Evolutionary conservation across 1,140 invertebrate species (phyloP), one percentile per base, ranked within the genome.

Genomic region (Ceratina japonica): DNA sequence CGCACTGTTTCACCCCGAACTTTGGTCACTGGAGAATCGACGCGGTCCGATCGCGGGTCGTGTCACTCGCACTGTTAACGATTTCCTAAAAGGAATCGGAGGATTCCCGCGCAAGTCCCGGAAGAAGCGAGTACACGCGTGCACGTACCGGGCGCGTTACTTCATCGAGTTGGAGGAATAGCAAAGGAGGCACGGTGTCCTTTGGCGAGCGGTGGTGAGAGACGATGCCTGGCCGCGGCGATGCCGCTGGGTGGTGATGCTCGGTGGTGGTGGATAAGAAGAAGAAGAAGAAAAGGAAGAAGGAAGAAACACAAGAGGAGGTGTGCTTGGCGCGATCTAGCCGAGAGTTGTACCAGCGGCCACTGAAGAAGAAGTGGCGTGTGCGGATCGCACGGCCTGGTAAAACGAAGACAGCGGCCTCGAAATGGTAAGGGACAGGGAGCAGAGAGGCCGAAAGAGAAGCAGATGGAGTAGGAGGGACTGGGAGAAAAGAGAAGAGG

Each of bases 351-450:
- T 85, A 82, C 83, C 86, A 81, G 61, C 86, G 86, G 84, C 86
- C 86, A 87, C 83, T 86, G 86, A 87, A 81, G 86, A 87, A 87
- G 86, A 86, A 83, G 86, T 83, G 78, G 81, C 78, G 84, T 86
- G 86, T 83, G 86, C 76, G 86, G 81, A 87, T 87, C 81, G 86
- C 86, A 69, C 86, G 86, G 75, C 59, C 79, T 56, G 58, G 86
- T 80, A 37, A 86, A 86, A 87, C 86, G 84, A 83, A 84, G 86
- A 87, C 83, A 74, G 66, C 62, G 69, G 51, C 85, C 62, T 75
- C 73, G 76, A 82, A 84, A 83, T 83, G 81, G 86, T 83, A 79
- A 79, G 78, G 81, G 83, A 87, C 83, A 73, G 71, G 51, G 79
- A 31, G 73, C 52, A 20, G 73, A 66, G 79, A 74, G 74, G 72